Evolutionary conservation across 2,797 vertebrate genomes (phyloP).

Genomic region (Spondyliosoma cantharus): DNA sequence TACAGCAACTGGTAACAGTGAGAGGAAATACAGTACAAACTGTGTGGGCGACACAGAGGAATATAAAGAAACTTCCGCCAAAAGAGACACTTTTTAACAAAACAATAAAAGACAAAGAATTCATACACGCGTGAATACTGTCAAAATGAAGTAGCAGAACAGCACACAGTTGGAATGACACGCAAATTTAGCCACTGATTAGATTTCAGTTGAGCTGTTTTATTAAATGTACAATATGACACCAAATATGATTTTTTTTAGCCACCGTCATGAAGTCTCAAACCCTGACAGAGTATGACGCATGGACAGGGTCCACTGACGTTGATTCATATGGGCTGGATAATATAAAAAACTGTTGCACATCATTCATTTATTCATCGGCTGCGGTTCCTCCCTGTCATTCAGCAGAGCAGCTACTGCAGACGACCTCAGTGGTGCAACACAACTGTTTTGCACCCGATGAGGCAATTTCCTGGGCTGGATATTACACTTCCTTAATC

Average conservation of each 20-base stretch:
- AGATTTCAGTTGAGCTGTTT: not conserved
- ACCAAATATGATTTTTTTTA: not conserved
- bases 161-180: not conserved
- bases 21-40: not conserved
- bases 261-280: not conserved
- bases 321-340: not conserved
- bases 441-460: not conserved
- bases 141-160: not conserved
- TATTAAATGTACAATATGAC: not conserved
- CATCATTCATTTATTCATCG: not conserved
- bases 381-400: not conserved
- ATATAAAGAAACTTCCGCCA: not conserved
- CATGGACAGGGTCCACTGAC: not conserved
- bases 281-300: not conserved
- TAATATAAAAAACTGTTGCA: not conserved
- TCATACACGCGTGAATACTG: not conserved
- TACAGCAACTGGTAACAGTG: not conserved
- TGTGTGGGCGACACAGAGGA: not conserved
- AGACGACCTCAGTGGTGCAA: conserved; percentile 3
- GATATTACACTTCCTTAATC: conserved; percentile 59
- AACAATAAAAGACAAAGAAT: not conserved
- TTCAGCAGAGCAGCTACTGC: not conserved
- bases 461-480: conserved; percentile 68
- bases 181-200: not conserved
- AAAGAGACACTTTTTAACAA: not conserved